These are phyloP conservation scores for Pseudorhombus dupliciocellatus DNA, from an alignment of 2,113 vertebrate species.

Conservation along the genomic window DNA sequence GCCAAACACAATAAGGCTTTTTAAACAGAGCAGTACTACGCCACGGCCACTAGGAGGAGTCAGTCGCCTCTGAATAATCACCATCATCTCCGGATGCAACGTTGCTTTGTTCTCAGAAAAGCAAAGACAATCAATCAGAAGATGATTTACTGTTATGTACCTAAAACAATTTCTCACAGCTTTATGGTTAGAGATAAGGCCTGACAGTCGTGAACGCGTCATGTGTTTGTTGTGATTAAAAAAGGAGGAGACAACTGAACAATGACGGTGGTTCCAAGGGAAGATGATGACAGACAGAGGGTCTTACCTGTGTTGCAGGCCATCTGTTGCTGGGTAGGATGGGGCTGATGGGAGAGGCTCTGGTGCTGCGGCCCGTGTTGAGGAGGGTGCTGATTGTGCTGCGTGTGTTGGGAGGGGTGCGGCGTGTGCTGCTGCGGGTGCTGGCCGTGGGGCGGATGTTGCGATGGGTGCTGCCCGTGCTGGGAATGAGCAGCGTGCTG, in stretches of 20 bases:
- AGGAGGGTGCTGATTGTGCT: constrained; percentile 79
- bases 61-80: constrained; percentile 51
- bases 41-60: constrained; percentile 74
- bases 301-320: constrained; percentile 89
- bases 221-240: constrained; percentile 18
- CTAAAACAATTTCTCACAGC: constrained; percentile 36
- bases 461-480: constrained; percentile 74
- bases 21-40: constrained; percentile 5
- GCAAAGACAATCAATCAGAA: constrained; percentile 62
- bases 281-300: not conserved
- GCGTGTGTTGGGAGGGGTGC: constrained; percentile 78
- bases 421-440: constrained; percentile 74
- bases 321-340: constrained; percentile 88
- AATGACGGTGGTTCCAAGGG: not conserved
- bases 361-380: constrained; percentile 84
- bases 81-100: constrained; percentile 31
- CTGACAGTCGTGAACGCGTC: constrained; percentile 1
- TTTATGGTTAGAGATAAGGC: constrained; percentile 46
- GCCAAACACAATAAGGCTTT: constrained; percentile 21
- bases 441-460: constrained; percentile 74
- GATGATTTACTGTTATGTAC: constrained; percentile 60
- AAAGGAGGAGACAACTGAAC: constrained; percentile 22
- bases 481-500: constrained; percentile 69
- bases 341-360: constrained; percentile 85
- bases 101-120: constrained; percentile 79